Conservation (phyloP, 2,888 invertebrate species). For the Flabesymbios commensalis region DNA sequence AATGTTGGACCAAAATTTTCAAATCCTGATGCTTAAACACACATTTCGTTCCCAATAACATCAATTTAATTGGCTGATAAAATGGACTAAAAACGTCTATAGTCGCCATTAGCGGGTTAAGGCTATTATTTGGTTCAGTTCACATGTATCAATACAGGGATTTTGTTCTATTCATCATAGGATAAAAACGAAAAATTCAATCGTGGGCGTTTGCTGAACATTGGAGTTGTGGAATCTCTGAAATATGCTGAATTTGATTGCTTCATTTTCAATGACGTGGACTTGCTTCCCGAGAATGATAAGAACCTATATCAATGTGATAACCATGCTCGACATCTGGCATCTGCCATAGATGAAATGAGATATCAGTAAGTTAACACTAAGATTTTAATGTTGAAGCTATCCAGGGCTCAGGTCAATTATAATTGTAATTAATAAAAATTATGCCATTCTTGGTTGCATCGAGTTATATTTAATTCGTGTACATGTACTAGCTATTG, state of each 20-base stretch:
- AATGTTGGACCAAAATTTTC: too few relatives aligned
- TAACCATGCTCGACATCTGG: constrained; percentile 59
- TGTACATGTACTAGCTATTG: too few relatives aligned
- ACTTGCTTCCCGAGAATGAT: constrained; percentile 63
- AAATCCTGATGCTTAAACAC: too few relatives aligned
- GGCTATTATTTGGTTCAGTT: too few relatives aligned
- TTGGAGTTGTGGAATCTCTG: constrained; percentile 51
- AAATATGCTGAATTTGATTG: constrained; percentile 48
- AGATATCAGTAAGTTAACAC: constrained; percentile 60
- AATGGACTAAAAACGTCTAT: too few relatives aligned
- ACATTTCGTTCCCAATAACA: too few relatives aligned
- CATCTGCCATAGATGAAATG: constrained; percentile 62
- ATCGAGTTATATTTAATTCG: too few relatives aligned
- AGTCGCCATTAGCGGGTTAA: too few relatives aligned
- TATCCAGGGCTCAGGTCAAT: too few relatives aligned
- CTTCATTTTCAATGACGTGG: constrained; percentile 60
- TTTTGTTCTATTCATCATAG: too few relatives aligned
- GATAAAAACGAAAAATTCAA: constrained; percentile 49
- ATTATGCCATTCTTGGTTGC: neutral
- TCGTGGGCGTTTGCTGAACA: constrained; percentile 53
- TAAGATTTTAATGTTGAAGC: neutral
- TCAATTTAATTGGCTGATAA: too few relatives aligned
- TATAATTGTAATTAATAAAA: neutral
- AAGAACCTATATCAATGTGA: constrained; percentile 62
- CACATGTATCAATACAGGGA: too few relatives aligned